Base-by-base conservation (phyloP, 1,140 invertebrate genomes). In the Heliconius hewitsoni region DNA sequence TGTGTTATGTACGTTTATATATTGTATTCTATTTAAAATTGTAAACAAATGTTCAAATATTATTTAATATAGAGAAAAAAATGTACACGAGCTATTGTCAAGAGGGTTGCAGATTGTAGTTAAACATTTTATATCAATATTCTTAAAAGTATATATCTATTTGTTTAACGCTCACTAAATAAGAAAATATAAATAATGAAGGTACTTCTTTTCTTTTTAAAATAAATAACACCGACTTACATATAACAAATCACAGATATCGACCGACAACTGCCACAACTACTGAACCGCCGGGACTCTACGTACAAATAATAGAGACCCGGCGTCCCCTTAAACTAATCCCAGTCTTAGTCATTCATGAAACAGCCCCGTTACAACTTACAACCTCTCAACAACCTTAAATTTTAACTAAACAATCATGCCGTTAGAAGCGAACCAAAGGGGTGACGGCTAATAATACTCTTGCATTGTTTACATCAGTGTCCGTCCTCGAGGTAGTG, bases 191-290 rank as follows among this genome's bases (percentile, higher is more conserved):
- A 80, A 79, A 77, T 80, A 80, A 81, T 76, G 60, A 78, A 81
- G 79, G 79, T 81, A 81, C 79, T 77, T 77, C 79, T 73, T 73
- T 81, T 74, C 72, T 66, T 80, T 16, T 75, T 86, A 83, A 86
- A 91, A 89, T 90, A 89, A 92, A 93, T 93, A 89, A 91, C 84
- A 85, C 82, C 78, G 85, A 83, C 89, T 91, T 91, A 91, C 74
- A 82, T 16, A 73, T 82, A 82, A 87, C 89, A 85, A 94, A 94
- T 94, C 93, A 94, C 93, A 94, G 91, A 93, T 92, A 93, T 84
- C 87, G 79, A 89, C 89, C 84, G 78, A 86, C 84, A 93, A 90
- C 88, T 89, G 89, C 87, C 90, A 87, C 79, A 76, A 82, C 71
- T 73, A 80, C 77, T 74, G 83, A 79, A 82, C 78, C 73, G 70